phyloP scores from a whole-genome alignment of 2,113 vertebrate species.

The Pterocles orientalis region DNA sequence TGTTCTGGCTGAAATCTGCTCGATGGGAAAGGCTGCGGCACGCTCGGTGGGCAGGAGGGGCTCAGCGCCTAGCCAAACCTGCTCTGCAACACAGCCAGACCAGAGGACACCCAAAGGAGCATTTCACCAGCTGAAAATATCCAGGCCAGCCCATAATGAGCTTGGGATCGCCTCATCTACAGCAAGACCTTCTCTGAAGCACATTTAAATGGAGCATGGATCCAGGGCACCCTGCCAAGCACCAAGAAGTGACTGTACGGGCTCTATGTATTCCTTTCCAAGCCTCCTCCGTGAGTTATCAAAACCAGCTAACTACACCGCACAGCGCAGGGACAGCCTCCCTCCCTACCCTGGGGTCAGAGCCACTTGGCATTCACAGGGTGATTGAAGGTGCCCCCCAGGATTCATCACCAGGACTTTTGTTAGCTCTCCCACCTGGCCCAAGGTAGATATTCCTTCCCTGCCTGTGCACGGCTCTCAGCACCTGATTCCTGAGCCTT shows the following conservation, averaged over 20 bases:
- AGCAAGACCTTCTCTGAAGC: neutral
- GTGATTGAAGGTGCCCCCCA: neutral
- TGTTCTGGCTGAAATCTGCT: neutral
- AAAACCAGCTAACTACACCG: neutral
- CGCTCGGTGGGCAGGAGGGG: accelerated
- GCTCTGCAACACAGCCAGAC: neutral
- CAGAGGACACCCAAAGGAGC: neutral
- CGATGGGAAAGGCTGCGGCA: neutral
- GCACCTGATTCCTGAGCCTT: neutral
- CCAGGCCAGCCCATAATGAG: neutral
- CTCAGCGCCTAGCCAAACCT: accelerated
- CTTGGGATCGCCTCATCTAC: neutral
- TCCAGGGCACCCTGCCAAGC: neutral
- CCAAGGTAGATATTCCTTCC: neutral
- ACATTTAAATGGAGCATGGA: neutral
- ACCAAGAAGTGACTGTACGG: neutral
- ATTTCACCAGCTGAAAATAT: neutral
- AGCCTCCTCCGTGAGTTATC: neutral
- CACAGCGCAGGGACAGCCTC: neutral
- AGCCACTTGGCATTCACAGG: neutral
- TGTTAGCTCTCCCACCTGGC: neutral
- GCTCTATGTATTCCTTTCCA: neutral
- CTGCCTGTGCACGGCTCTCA: neutral
- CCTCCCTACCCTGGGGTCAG: neutral
- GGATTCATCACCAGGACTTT: neutral